Conservation (phyloP, 2,113 vertebrate species). For the Meleagris gallopavo region DNA sequence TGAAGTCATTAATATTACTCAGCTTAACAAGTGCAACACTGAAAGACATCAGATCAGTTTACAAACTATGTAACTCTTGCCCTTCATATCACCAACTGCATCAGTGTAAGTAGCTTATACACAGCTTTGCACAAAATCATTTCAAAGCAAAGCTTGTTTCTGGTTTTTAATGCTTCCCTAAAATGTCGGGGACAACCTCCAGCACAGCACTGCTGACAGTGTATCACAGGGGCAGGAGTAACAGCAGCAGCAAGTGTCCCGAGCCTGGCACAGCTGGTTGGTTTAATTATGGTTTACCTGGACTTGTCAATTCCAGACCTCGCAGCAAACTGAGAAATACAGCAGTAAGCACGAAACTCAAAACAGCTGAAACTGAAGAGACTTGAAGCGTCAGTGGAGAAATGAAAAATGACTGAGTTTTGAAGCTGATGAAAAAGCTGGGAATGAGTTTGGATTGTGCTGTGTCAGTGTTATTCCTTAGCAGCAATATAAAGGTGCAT, state of each 20-base stretch:
- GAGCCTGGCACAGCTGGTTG: not conserved
- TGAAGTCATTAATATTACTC: not conserved
- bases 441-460: not conserved
- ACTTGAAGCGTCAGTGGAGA: not conserved
- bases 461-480: not conserved
- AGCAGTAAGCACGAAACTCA: not conserved
- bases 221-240: not conserved
- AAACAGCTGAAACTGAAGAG: not conserved
- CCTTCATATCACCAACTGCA: not conserved
- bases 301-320: not conserved
- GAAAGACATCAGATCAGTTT: not conserved
- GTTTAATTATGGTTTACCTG: not conserved
- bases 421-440: not conserved
- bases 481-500: not conserved
- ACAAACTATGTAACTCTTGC: not conserved
- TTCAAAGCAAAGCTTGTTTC: not conserved
- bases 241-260: not conserved
- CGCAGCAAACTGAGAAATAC: not conserved
- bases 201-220: not conserved
- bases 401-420: not conserved
- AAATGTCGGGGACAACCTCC: not conserved
- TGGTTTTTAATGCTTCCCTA: not conserved
- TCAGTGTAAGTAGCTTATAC: not conserved
- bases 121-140: not conserved
- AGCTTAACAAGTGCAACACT: not conserved